Percentiles rank a stretch among this genome's conserved stretches.
These are phyloP conservation scores for Casuarius casuarius DNA, from an alignment of 2,113 vertebrate species.

Conservation along the genomic window DNA sequence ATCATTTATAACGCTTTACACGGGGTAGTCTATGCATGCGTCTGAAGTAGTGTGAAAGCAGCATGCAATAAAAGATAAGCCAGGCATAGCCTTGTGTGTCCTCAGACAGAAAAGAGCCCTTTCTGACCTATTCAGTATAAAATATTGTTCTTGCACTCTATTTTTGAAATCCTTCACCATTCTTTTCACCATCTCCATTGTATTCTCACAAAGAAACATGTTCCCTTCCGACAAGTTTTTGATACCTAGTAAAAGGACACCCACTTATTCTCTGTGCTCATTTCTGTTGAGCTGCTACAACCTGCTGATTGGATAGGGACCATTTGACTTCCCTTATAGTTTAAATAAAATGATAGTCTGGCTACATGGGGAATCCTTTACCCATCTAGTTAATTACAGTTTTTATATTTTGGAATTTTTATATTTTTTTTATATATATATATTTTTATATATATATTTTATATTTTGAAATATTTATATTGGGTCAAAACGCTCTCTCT, in stretches of 20 bases:
- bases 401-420: constrained; percentile 1
- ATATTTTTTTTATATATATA: no score
- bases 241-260: background rate
- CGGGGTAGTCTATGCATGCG: background rate
- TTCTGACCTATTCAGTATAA: background rate
- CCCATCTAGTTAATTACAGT: constrained; percentile 36
- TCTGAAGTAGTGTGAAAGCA: background rate
- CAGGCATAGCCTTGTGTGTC: background rate
- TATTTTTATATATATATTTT: no score
- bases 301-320: constrained; percentile 18
- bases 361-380: constrained; percentile 33
- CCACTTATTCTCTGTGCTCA: background rate
- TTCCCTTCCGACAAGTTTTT: constrained; percentile 21
- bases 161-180: background rate
- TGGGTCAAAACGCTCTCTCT: constrained; percentile 30
- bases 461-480: background rate
- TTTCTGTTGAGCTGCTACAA: constrained; percentile 16
- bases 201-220: background rate
- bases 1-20: background rate
- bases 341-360: constrained; percentile 48
- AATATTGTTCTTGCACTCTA: background rate
- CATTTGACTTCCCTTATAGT: background rate
- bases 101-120: background rate
- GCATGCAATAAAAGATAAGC: background rate
- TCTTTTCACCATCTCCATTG: background rate